Evolutionary conservation across 2,797 vertebrate genomes (phyloP).

Genomic region (Phoxinus dragarum): DNA sequence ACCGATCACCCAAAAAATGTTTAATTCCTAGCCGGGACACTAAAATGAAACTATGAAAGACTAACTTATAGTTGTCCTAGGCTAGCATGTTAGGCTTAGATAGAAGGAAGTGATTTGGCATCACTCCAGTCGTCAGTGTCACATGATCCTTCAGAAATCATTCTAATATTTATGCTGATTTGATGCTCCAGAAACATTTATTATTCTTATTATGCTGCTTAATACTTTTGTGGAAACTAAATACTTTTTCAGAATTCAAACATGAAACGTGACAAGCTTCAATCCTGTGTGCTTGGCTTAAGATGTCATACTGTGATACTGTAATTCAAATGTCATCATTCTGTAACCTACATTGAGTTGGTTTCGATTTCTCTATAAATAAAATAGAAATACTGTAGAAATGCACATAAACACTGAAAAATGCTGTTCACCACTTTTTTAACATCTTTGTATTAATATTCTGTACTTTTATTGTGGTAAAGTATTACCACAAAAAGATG

Average conservation of each 20-base stretch:
- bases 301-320: constrained; percentile 6
- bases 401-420: not conserved
- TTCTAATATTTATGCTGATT: not conserved
- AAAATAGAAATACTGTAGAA: not conserved
- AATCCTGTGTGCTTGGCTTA: not conserved
- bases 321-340: constrained; percentile 5
- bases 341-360: not conserved
- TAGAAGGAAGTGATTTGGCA: not conserved
- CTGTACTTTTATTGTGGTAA: not conserved
- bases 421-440: not conserved
- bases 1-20: not conserved
- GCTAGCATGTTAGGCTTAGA: not conserved
- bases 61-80: not conserved
- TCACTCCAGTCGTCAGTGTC: not conserved
- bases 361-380: not conserved
- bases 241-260: not conserved
- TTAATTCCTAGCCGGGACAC: not conserved
- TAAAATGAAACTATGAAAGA: not conserved
- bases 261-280: not conserved
- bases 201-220: not conserved
- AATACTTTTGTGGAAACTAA: not conserved
- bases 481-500: not conserved
- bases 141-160: not conserved
- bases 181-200: not conserved
- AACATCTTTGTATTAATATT: not conserved